Evolutionary conservation across 2,113 vertebrate genomes (phyloP), one percentile per base, ranked within the genome.

Genomic region (Melanotaenia duboulayi): DNA sequence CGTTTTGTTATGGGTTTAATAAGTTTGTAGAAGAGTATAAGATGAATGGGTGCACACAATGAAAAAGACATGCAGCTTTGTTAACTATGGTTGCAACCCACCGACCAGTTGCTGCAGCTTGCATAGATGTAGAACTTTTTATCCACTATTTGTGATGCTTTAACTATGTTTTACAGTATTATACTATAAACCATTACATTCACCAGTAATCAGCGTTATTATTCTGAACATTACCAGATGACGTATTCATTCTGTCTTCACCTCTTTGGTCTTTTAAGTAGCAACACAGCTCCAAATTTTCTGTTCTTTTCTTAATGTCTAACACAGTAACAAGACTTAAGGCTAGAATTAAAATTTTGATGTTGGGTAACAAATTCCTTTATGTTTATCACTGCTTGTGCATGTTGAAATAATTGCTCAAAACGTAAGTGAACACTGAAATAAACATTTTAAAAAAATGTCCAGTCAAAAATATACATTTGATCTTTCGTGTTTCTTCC

Each of bases 31-130:
- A 10, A 2, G 66, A 87, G 16, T 92, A 91, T 71, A 87, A 84
- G 83, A 0, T 70, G 3, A 9, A 87, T 40, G 92, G 93, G 73
- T 94, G 93, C 76, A 87, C 14, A 32, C 69, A 87, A 58, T 94
- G 74, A 91, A 78, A 35, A 24, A 11, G 11, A 19, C 14, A 13
- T 3, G 13, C 32, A 63, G 17, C 37, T n/a, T 4, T 12, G 16
- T 61, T 42, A 25, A 48, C 14, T 13, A 51, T 28, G 12, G 20
- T 11, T 59, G 23, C 0, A 40, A 12, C 13, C n/a, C n/a, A 58
- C 46, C 35, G 28, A 56, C 32, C 37, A 48, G 17, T 19, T 40
- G 49, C 54, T 39, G 8, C 35, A 65, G 12, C 40, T 54, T 24
- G n/a, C 42, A 44, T 48, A 11, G 0, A 16, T 54, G 48, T 19